phyloP scores from a whole-genome alignment of 2,888 invertebrate species.

The Conchocele bisecta region DNA sequence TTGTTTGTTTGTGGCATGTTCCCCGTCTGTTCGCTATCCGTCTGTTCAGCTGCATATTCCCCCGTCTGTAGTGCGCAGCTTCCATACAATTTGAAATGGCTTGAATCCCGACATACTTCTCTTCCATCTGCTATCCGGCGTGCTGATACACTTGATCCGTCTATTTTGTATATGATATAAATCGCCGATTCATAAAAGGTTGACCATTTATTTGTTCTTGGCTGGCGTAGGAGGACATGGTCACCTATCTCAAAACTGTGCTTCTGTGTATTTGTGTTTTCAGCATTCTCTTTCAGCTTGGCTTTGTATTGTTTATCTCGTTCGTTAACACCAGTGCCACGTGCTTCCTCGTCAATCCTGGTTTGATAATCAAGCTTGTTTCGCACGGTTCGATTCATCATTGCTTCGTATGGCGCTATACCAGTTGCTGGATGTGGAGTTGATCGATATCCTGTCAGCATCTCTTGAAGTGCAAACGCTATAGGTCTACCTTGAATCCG shows the following conservation, averaged over 20 bases:
- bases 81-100: neutral
- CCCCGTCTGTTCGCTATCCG: too few relatives aligned
- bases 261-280: neutral
- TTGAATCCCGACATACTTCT: neutral
- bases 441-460: slow-evolving; percentile 41
- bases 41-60: too few relatives aligned
- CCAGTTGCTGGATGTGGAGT: slow-evolving; percentile 48
- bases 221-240: slow-evolving; percentile 20
- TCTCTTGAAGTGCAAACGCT: slow-evolving; percentile 14
- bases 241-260: slow-evolving; percentile 29
- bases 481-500: neutral
- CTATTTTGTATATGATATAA: slow-evolving; percentile 16
- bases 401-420: slow-evolving; percentile 28
- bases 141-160: slow-evolving; percentile 31
- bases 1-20: too few relatives aligned
- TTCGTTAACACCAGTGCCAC: neutral
- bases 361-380: slow-evolving; percentile 25
- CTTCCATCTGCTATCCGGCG: slow-evolving; percentile 24
- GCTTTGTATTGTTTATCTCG: neutral
- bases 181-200: slow-evolving; percentile 34
- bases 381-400: slow-evolving; percentile 20
- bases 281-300: neutral
- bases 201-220: slow-evolving; percentile 29
- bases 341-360: neutral
- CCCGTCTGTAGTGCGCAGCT: too few relatives aligned